These are phyloP conservation scores for Pachymerium ferrugineum DNA, from an alignment of 2,888 invertebrate genomes.

Conservation along the genomic window DNA sequence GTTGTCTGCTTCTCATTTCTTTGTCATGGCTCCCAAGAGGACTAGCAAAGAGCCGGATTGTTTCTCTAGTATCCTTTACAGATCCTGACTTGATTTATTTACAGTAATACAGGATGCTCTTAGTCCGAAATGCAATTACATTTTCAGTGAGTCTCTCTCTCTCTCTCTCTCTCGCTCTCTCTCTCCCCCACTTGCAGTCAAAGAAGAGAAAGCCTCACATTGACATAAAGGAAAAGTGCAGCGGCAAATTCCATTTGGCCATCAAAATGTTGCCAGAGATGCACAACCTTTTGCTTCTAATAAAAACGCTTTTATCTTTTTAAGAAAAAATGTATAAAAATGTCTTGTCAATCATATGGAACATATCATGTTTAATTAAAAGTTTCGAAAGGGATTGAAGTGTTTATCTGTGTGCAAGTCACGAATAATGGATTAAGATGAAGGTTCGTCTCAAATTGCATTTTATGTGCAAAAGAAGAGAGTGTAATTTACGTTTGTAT, in stretches of 20 bases:
- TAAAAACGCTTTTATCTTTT: slow-evolving; percentile 8
- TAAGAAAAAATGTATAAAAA: background rate
- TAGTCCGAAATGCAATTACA: slow-evolving; percentile 30
- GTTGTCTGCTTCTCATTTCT: slow-evolving; percentile 7
- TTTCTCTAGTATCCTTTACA: slow-evolving; percentile 30
- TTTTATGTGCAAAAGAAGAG: background rate
- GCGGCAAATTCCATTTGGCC: slow-evolving; percentile 30
- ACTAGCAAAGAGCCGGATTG: background rate
- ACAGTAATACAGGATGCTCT: slow-evolving; percentile 30
- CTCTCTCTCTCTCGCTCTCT: too few relatives aligned
- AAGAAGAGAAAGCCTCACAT: slow-evolving; percentile 17
- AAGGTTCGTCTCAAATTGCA: slow-evolving; percentile 8
- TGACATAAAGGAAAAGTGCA: slow-evolving; percentile 28
- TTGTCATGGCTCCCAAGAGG: slow-evolving; percentile 27
- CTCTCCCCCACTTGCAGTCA: slow-evolving; percentile 19
- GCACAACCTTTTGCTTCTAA: background rate
- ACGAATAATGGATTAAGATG: slow-evolving; percentile 23
- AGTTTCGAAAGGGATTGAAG: too few relatives aligned
- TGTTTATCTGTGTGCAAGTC: background rate
- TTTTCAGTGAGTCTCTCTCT: slow-evolving; percentile 27
- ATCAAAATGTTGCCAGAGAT: slow-evolving; percentile 14
- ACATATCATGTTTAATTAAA: slow-evolving; percentile 2
- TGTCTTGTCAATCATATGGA: too few relatives aligned
- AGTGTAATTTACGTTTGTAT: background rate
- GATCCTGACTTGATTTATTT: slow-evolving; percentile 31